A percentile compares a stretch with the other conserved stretches of the same genome.
These are phyloP conservation scores for Aegypius monachus DNA, from an alignment of 2,113 vertebrate species.

Conservation along the genomic window DNA sequence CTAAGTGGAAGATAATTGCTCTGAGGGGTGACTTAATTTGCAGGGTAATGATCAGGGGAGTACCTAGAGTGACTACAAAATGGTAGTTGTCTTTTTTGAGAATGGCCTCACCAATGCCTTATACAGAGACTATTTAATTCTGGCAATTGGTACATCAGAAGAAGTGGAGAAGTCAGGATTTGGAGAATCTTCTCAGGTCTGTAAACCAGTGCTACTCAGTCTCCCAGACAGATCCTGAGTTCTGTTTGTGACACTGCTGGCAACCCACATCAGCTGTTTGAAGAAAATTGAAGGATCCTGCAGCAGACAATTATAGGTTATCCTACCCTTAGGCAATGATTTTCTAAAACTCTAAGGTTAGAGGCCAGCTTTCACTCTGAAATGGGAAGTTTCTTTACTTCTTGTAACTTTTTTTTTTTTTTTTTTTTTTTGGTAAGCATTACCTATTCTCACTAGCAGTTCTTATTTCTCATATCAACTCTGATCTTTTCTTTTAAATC, in stretches of 20 bases:
- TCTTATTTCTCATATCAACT: not conserved
- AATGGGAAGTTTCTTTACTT: not conserved
- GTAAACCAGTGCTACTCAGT: not conserved
- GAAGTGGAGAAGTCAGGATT: not conserved
- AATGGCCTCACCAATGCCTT: not conserved
- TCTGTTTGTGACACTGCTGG: not conserved
- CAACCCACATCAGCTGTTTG: not conserved
- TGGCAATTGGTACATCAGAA: not conserved
- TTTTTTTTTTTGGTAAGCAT: not conserved
- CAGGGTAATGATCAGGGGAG: not conserved
- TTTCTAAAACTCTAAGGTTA: not conserved
- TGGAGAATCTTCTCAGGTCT: not conserved
- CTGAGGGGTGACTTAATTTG: not conserved
- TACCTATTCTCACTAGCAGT: not conserved
- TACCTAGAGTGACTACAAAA: not conserved
- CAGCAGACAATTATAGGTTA: not conserved
- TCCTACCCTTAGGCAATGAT: not conserved
- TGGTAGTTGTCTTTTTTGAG: not conserved
- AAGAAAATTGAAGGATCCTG: not conserved
- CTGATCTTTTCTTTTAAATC: not conserved
- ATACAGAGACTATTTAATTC: not conserved
- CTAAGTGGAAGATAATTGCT: not conserved
- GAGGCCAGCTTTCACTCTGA: not conserved
- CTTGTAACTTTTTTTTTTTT: not conserved
- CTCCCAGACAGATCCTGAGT: not conserved